Percentiles rank a stretch among this genome's conserved stretches.
phyloP scores from a whole-genome alignment of 2,888 invertebrate genomes.

The Pomacea canaliculata region DNA sequence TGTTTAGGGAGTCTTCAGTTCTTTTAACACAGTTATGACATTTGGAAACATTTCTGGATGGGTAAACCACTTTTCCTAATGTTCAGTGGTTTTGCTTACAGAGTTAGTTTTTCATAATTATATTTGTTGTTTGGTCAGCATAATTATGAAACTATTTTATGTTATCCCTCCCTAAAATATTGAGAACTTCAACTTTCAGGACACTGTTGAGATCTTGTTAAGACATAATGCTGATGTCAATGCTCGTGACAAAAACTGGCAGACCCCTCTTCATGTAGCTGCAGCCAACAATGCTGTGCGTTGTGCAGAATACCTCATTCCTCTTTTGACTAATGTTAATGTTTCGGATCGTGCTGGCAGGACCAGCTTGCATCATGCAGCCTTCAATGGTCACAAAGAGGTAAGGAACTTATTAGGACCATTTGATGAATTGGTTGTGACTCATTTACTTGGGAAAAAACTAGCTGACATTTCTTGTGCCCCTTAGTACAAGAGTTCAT shows the following conservation, averaged over 20 bases:
- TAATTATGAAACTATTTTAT: no score
- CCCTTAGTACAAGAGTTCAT: no score
- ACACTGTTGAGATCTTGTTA: conserved; percentile 72
- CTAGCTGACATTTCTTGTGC: no score
- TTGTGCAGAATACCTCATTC: conserved; percentile 74
- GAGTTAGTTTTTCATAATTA: no score
- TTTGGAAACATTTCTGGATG: no score
- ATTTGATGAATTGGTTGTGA: background rate
- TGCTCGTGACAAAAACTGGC: conserved; percentile 77
- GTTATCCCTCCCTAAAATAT: no score
- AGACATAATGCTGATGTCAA: conserved; percentile 75
- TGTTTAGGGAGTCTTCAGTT: no score
- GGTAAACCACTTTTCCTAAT: no score
- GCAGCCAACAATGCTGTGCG: conserved; percentile 76
- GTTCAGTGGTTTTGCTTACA: no score
- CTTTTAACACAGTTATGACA: no score
- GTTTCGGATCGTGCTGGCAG: conserved; percentile 75
- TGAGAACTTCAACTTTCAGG: conserved; percentile 41
- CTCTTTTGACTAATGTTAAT: conserved; percentile 72
- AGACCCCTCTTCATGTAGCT: conserved; percentile 75
- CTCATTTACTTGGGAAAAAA: no score
- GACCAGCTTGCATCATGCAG: conserved; percentile 78
- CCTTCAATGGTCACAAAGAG: conserved; percentile 75
- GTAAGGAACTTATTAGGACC: conserved; percentile 44
- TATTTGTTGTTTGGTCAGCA: no score